A percentile compares a stretch with the other conserved stretches of the same genome.
Conservation (phyloP, 2,113 vertebrate genomes). For the Bucco capensis region DNA sequence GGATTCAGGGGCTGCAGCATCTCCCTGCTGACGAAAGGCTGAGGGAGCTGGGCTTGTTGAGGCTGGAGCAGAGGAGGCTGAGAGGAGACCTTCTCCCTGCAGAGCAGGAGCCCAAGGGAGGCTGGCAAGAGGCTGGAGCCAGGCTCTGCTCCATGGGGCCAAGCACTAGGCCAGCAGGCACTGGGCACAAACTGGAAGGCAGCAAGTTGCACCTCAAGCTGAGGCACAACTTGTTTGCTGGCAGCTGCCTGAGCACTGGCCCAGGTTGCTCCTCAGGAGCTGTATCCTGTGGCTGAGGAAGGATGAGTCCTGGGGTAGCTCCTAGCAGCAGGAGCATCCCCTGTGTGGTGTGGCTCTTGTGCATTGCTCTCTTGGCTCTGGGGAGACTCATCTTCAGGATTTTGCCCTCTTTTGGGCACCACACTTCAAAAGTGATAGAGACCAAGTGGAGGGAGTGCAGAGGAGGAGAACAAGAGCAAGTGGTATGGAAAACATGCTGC, state of each 20-base stretch:
- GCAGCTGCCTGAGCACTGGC: too few relatives aligned
- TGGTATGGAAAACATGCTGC: background rate
- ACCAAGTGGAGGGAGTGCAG: background rate
- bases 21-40: too few relatives aligned
- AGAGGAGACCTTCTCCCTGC: too few relatives aligned
- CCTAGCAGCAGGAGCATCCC: background rate
- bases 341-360: background rate
- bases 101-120: too few relatives aligned
- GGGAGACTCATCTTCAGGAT: background rate
- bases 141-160: too few relatives aligned
- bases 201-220: background rate
- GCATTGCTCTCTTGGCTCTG: background rate
- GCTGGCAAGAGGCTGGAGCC: too few relatives aligned
- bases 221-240: too few relatives aligned
- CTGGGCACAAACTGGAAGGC: background rate
- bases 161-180: too few relatives aligned
- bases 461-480: background rate
- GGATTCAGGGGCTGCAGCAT: too few relatives aligned
- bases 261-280: background rate
- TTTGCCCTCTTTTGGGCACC: conserved; percentile 5
- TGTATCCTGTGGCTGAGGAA: background rate
- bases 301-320: background rate
- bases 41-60: too few relatives aligned
- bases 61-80: too few relatives aligned
- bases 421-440: background rate